Conservation (phyloP, 1,140 invertebrate species). For the Saccostrea echinata region DNA sequence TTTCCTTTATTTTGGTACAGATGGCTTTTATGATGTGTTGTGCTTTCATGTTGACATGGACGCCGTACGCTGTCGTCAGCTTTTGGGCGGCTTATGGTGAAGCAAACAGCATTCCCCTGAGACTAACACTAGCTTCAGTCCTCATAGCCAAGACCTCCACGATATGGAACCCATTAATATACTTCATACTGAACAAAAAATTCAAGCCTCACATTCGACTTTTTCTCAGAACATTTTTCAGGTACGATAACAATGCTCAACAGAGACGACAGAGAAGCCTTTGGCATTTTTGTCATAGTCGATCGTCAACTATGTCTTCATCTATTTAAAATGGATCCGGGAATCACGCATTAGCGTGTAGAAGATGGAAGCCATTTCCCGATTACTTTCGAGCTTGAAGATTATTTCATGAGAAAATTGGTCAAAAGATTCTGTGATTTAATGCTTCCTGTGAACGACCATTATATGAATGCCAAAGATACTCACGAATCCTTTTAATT, state of each 20-base stretch:
- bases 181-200: conserved; percentile 56
- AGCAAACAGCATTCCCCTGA: conserved; percentile 37
- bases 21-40: conserved; percentile 58
- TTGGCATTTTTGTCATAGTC: conserved; percentile 5
- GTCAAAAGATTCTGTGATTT: not conserved
- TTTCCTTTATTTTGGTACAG: not conserved
- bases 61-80: conserved; percentile 54
- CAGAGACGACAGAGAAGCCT: not conserved
- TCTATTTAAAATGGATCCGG: not conserved
- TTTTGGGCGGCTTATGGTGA: conserved; percentile 58
- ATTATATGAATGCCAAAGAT: not conserved
- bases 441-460: not conserved
- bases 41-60: conserved; percentile 52
- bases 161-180: conserved; percentile 51
- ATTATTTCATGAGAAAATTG: not conserved
- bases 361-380: not conserved
- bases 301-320: not conserved
- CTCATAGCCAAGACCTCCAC: conserved; percentile 55
- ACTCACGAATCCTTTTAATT: not conserved
- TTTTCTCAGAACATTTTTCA: not conserved
- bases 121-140: conserved; percentile 46
- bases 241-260: not conserved
- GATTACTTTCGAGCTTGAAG: not conserved
- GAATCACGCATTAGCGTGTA: no score
- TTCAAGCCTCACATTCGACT: conserved; percentile 45